A percentile compares a stretch with the other conserved stretches of the same genome.
phyloP scores from a whole-genome alignment of 2,113 vertebrate genomes.

The Puntigrus tetrazona region DNA sequence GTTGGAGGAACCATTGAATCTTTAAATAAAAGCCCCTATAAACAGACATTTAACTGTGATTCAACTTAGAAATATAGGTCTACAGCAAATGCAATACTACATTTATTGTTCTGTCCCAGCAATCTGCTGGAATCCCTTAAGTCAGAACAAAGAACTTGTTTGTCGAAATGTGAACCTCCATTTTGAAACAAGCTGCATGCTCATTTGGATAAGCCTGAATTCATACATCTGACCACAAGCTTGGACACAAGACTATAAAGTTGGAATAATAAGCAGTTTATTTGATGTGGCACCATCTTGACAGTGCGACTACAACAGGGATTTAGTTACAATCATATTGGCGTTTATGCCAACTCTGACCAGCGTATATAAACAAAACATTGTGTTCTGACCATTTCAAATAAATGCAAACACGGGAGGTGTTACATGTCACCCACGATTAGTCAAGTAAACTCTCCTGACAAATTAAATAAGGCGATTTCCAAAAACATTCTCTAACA shows the following conservation, averaged over 20 bases:
- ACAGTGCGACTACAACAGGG: conserved; percentile 29
- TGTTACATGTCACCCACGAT: conserved; percentile 24
- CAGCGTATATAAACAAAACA: conserved; percentile 32
- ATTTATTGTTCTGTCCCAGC: conserved; percentile 10
- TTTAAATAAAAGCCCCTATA: neutral
- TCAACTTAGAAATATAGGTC: neutral
- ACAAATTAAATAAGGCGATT: neutral
- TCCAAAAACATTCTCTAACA: neutral
- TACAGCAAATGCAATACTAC: neutral
- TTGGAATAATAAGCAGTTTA: conserved; percentile 49
- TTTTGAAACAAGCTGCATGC: neutral
- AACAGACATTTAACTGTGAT: neutral
- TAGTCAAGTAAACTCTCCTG: conserved; percentile 1
- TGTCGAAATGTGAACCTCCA: neutral
- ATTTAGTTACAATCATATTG: conserved; percentile 43
- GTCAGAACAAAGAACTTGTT: neutral
- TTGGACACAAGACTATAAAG: conserved; percentile 39
- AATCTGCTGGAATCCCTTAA: neutral
- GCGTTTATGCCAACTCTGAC: conserved; percentile 35
- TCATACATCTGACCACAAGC: conserved; percentile 1
- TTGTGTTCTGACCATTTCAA: conserved; percentile 30
- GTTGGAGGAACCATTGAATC: conserved; percentile 32
- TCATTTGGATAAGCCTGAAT: neutral
- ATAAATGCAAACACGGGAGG: conserved; percentile 2
- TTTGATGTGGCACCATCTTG: conserved; percentile 48